Evolutionary conservation across 2,888 invertebrate species (phyloP).

Genomic region (Rhaphigaster nebulosa): DNA sequence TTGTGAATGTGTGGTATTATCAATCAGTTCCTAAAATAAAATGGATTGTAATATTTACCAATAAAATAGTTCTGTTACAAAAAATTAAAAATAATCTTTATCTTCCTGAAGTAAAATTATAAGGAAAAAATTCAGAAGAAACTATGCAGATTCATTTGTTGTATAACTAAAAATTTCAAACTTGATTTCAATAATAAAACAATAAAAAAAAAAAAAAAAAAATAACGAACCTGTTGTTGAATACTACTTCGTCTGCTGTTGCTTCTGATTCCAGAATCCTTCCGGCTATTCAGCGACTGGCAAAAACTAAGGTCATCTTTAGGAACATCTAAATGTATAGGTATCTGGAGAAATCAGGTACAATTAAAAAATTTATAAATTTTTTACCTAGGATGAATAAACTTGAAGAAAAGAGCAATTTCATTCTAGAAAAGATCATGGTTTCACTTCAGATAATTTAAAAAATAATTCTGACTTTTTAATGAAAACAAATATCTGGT

Average conservation of each 20-base stretch:
- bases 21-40: no score
- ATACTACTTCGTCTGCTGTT: conserved; percentile 88
- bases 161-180: not conserved
- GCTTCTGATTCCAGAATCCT: conserved; percentile 90
- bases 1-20: no score
- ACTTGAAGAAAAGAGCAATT: not conserved
- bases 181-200: not conserved
- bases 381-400: not conserved
- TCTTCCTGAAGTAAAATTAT: not conserved
- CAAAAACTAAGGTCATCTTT: conserved; percentile 80
- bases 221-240: conserved; percentile 79
- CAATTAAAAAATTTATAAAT: not conserved
- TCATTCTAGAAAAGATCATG: not conserved
- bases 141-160: not conserved
- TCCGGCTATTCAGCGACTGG: conserved; percentile 84
- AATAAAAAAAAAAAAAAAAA: not conserved
- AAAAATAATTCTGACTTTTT: no score
- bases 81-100: no score
- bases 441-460: no score
- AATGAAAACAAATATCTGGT: no score
- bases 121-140: not conserved
- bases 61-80: no score
- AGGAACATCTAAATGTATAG: conserved; percentile 63
- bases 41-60: no score
- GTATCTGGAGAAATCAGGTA: not conserved